Percentiles rank a stretch among this genome's conserved stretches.
These are phyloP conservation scores for Philypnodon macrostomus DNA, from an alignment of 2,797 vertebrate genomes.

Conservation along the genomic window DNA sequence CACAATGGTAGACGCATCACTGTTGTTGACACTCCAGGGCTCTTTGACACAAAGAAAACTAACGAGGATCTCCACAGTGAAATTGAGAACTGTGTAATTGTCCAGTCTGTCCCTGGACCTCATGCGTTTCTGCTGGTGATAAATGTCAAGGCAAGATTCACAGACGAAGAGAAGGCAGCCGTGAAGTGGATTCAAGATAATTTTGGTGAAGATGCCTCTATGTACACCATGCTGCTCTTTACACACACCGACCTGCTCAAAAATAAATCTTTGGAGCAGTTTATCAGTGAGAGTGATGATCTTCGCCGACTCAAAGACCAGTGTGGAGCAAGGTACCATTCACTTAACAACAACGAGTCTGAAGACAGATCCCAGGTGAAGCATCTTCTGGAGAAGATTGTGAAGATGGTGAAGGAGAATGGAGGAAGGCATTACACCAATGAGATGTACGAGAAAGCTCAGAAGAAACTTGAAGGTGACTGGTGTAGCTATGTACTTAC, in stretches of 20 bases:
- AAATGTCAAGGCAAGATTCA: conserved; percentile 45
- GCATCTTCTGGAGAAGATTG: conserved; percentile 43
- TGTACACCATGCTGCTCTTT: conserved; percentile 48
- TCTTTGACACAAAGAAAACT: conserved; percentile 28
- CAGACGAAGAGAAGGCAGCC: conserved; percentile 35
- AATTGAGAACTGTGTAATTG: conserved; percentile 27
- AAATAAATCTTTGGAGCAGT: conserved; percentile 8
- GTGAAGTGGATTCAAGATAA: conserved; percentile 52
- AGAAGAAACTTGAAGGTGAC: conserved; percentile 19
- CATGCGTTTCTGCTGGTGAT: conserved; percentile 59
- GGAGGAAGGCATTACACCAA: conserved; percentile 41
- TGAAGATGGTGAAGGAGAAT: conserved; percentile 27
- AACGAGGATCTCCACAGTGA: background rate
- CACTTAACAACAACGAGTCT: conserved; percentile 33
- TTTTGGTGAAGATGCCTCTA: conserved; percentile 15
- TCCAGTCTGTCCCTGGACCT: conserved; percentile 45
- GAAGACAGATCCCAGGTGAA: conserved; percentile 21
- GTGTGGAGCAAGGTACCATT: conserved; percentile 41
- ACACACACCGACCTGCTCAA: conserved; percentile 44
- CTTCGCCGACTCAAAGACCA: conserved; percentile 22
- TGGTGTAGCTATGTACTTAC: conserved; percentile 3
- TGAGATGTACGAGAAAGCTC: conserved; percentile 29
- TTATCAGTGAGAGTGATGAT: conserved; percentile 9
- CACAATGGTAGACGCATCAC: background rate
- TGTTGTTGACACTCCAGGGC: conserved; percentile 54